Evolutionary conservation across 2,113 vertebrate genomes (phyloP).

Genomic region (Nothocercus julius): DNA sequence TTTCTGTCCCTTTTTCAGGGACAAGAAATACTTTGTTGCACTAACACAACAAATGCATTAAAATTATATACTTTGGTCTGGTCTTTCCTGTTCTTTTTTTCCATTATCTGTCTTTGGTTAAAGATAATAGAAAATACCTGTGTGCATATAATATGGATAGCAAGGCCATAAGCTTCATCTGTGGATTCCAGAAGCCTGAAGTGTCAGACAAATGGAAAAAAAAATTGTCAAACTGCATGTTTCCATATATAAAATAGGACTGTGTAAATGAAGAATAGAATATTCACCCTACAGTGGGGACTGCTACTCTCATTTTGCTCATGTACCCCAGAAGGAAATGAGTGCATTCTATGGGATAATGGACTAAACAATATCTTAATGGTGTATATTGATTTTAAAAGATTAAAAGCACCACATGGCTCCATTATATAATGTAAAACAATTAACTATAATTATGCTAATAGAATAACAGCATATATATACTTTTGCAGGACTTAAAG

Average conservation of each 20-base stretch:
- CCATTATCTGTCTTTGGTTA: background rate
- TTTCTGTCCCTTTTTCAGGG: background rate
- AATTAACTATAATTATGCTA: background rate
- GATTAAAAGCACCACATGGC: constrained; percentile 40
- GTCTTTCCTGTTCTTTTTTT: background rate
- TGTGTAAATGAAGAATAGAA: constrained; percentile 2
- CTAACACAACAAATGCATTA: background rate
- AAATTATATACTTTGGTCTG: background rate
- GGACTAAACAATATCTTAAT: constrained; percentile 17
- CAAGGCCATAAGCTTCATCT: background rate
- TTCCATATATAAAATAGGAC: background rate
- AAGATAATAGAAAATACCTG: background rate
- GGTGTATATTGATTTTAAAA: constrained; percentile 27
- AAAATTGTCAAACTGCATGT: constrained; percentile 36
- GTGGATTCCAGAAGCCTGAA: constrained; percentile 40
- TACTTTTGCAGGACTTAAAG: constrained; percentile 16
- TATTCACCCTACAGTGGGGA: background rate
- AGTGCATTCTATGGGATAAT: background rate
- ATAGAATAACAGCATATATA: background rate
- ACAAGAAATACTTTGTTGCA: background rate
- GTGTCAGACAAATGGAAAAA: constrained; percentile 1
- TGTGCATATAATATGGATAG: background rate
- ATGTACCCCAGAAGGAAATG: background rate
- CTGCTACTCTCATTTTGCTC: constrained; percentile 1
- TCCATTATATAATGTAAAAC: constrained; percentile 24